Percentiles rank a stretch among this genome's conserved stretches.
These are phyloP conservation scores for Drosophila santomea DNA, from an alignment of 1,140 invertebrate genomes.

Conservation along the genomic window DNA sequence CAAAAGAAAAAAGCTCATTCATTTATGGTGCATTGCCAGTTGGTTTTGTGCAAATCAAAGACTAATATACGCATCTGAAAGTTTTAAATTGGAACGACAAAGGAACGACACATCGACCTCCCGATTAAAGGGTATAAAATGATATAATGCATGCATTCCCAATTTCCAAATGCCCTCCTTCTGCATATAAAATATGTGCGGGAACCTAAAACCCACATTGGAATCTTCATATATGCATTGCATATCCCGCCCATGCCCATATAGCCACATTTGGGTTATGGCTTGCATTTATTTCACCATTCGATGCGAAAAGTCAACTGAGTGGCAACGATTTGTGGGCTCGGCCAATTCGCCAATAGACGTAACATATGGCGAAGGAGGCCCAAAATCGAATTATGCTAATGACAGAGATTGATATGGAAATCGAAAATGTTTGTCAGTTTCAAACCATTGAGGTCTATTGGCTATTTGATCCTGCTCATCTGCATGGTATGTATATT, in stretches of 20 bases:
- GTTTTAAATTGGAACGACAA: neutral
- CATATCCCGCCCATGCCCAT: neutral
- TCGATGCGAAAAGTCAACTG: slow-evolving; percentile 34
- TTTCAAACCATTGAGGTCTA: neutral
- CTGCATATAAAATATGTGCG: slow-evolving; percentile 67
- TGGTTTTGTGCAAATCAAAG: neutral
- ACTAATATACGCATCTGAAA: no score
- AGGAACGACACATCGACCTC: neutral
- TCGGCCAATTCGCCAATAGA: slow-evolving; percentile 21
- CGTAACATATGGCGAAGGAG: slow-evolving; percentile 16
- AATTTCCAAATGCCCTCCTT: slow-evolving; percentile 65
- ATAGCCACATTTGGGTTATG: slow-evolving; percentile 17
- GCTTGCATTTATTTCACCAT: slow-evolving; percentile 44
- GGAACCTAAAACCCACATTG: slow-evolving; percentile 56
- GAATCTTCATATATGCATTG: slow-evolving; percentile 1
- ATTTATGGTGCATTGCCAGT: no score
- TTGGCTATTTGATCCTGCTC: neutral
- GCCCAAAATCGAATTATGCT: slow-evolving; percentile 7
- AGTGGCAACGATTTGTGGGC: slow-evolving; percentile 48
- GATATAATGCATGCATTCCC: slow-evolving; percentile 65
- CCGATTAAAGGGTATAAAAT: neutral
- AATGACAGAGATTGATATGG: slow-evolving; percentile 12
- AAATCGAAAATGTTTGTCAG: neutral
- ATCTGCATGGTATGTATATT: neutral
- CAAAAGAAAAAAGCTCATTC: no score